A percentile compares a stretch with the other conserved stretches of the same genome.
Conservation (phyloP, 23 tunicate species). For the Halocynthia aurantium region DNA sequence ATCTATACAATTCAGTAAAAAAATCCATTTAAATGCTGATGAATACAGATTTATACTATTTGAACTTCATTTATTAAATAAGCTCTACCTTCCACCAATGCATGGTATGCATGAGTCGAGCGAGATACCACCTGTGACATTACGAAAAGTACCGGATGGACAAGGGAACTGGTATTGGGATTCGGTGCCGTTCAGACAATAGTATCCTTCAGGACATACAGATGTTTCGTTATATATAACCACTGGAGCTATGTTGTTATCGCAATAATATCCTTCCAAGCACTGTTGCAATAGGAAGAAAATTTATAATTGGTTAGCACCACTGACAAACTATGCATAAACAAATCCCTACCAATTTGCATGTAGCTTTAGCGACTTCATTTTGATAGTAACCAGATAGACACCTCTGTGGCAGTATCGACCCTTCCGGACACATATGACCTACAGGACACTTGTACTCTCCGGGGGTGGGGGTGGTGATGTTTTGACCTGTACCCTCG, state of each 20-base stretch:
- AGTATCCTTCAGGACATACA: constrained; percentile 76
- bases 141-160: constrained; percentile 60
- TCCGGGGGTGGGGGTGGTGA: constrained; percentile 50
- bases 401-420: constrained; percentile 43
- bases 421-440: constrained; percentile 42
- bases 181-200: constrained; percentile 70
- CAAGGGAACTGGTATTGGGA: constrained; percentile 43
- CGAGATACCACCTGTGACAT: constrained; percentile 36
- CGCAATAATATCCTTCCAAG: constrained; percentile 68
- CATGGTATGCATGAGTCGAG: constrained; percentile 37
- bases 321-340: not conserved
- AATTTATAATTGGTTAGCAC: not conserved
- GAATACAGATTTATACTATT: not conserved
- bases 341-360: constrained; percentile 53
- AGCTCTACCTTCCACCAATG: constrained; percentile 51
- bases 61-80: not conserved
- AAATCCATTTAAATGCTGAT: too few relatives aligned
- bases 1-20: constrained; percentile 23
- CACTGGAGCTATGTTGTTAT: constrained; percentile 84
- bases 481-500: constrained; percentile 48
- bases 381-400: constrained; percentile 74
- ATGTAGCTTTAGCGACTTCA: constrained; percentile 31
- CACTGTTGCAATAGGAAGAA: constrained; percentile 80
- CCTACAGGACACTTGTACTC: constrained; percentile 63
- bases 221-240: constrained; percentile 73